A percentile compares a stretch with the other conserved stretches of the same genome.
Evolutionary conservation across 2,113 vertebrate genomes (phyloP).

Genomic region (Entelurus aequoreus): DNA sequence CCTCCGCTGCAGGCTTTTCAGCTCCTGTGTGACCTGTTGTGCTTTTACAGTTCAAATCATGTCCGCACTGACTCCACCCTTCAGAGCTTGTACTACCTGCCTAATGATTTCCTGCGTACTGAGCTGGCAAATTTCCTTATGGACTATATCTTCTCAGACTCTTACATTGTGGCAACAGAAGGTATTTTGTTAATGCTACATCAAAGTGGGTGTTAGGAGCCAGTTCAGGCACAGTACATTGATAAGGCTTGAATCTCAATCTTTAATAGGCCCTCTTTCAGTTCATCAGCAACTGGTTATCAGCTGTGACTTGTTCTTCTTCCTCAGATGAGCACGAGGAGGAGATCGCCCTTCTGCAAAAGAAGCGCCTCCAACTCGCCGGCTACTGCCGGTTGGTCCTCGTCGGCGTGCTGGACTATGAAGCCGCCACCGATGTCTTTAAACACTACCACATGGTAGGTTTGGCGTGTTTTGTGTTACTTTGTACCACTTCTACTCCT

Average conservation of each 20-base stretch:
- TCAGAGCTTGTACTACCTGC: conserved; percentile 53
- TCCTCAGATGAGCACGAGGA: conserved; percentile 26
- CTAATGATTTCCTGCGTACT: conserved; percentile 72
- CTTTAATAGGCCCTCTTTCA: too few species aligned
- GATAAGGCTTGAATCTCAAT: too few species aligned
- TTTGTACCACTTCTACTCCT: background rate
- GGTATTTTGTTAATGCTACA: conserved; percentile 16
- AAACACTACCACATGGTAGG: conserved; percentile 83
- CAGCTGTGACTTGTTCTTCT: background rate
- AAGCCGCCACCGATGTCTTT: conserved; percentile 78
- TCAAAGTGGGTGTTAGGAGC: too few species aligned
- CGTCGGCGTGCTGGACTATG: conserved; percentile 77
- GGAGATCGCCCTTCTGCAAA: conserved; percentile 70
- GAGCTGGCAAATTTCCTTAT: conserved; percentile 82
- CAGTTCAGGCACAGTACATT: too few species aligned
- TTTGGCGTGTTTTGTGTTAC: background rate
- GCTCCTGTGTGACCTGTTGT: conserved; percentile 82
- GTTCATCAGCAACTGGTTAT: background rate
- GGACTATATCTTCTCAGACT: conserved; percentile 79
- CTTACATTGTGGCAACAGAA: conserved; percentile 42
- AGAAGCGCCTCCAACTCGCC: conserved; percentile 77
- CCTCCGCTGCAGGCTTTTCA: conserved; percentile 76
- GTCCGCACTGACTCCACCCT: conserved; percentile 49
- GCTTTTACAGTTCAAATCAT: conserved; percentile 71
- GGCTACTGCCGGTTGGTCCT: conserved; percentile 85